These are phyloP conservation scores for Nephrotoma appendiculata DNA, from an alignment of 2,888 invertebrate species.

Conservation along the genomic window DNA sequence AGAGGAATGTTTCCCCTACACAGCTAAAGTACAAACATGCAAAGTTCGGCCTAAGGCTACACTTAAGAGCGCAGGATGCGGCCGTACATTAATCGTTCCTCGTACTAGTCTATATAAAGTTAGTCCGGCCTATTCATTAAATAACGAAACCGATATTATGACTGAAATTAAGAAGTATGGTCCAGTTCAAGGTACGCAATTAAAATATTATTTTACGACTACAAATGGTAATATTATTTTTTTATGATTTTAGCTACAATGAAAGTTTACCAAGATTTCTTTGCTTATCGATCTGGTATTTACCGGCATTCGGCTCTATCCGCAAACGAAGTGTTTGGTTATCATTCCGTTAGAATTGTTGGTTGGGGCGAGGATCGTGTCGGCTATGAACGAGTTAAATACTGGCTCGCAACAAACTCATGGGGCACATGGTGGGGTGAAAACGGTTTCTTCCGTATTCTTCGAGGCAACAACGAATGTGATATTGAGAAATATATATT, in stretches of 20 bases:
- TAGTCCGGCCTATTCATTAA: constrained; percentile 61
- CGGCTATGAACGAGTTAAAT: constrained; percentile 47
- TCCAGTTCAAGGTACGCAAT: constrained; percentile 67
- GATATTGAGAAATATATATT: constrained; percentile 83
- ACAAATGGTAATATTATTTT: background rate
- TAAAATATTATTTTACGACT: background rate
- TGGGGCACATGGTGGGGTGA: constrained; percentile 93
- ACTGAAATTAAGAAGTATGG: constrained; percentile 80
- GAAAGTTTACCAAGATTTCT: constrained; percentile 85
- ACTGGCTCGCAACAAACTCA: constrained; percentile 86
- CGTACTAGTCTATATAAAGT: constrained; percentile 52
- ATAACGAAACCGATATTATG: constrained; percentile 75
- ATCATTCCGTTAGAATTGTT: constrained; percentile 81
- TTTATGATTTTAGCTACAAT: constrained; percentile 54
- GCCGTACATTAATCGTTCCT: constrained; percentile 30
- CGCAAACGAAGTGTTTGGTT: constrained; percentile 44
- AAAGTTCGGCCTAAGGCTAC: constrained; percentile 37
- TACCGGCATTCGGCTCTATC: constrained; percentile 52
- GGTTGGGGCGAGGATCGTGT: constrained; percentile 76
- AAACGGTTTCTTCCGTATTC: constrained; percentile 76
- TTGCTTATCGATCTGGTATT: constrained; percentile 72
- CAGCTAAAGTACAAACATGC: constrained; percentile 46
- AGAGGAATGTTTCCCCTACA: constrained; percentile 75
- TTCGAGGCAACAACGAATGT: constrained; percentile 71
- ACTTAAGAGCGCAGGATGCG: constrained; percentile 41